Base-by-base conservation (phyloP, 2,113 vertebrate genomes). In the Urocynchramus pylzowi region DNA sequence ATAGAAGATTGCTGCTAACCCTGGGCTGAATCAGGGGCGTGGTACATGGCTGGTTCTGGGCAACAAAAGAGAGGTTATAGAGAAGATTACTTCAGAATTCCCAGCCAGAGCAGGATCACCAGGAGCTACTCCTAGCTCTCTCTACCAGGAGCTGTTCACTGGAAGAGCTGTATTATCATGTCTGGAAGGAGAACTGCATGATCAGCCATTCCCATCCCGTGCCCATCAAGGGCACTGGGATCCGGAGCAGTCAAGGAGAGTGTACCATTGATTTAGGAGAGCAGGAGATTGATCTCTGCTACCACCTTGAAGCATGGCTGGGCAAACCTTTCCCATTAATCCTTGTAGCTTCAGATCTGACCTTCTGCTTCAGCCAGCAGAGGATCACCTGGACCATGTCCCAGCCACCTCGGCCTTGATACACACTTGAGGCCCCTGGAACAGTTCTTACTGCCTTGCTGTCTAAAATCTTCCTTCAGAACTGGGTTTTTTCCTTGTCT, bases 231-330 rank as follows among this genome's bases (percentile, higher is more conserved):
- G 28, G 9, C 21, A n/a, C 2, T 18, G 49, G 39, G 18, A 91
- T 76, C 5, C 8, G 0, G 0, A 77, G 10, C 0, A 37, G 61
- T 18, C 16, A 23, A 11, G 60, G 42, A 71, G 8, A 57, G 23
- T 7, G 13, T 20, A 47, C 42, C 10, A 23, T 8, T 27, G n/a
- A 44, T 63, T 71, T 31, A 23, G 24, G 65, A 84, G 23, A 50
- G 24, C n/a, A 68, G 49, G 53, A 44, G 69, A 49, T 2, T 33
- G 69, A 59, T 18, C 16, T 6, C 23, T 44, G 23, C 33, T 53
- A 11, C 30, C 54, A 64, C 47, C 20, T 23, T 5, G 28, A 68
- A 56, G 28, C 28, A 31, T 1, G 30, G 16, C 45, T 68, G 45
- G 26, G 50, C 23, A 93, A 74, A 78, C 45, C 22, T 70, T 77